Evolutionary conservation across 2,888 invertebrate genomes (phyloP).

Genomic region (Cephus pulcher): DNA sequence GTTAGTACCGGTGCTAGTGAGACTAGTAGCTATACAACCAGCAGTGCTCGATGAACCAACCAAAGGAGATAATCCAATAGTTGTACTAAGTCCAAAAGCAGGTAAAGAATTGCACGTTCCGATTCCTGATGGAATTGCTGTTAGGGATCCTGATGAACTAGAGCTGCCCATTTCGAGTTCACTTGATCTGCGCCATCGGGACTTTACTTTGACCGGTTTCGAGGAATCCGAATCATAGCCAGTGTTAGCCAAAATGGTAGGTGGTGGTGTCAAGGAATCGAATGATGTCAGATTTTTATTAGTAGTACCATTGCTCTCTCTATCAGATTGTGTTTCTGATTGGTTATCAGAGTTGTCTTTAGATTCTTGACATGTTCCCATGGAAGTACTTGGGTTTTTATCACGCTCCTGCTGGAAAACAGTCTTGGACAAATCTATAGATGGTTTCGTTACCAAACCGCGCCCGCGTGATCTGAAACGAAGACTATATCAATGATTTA

Average conservation of each 20-base stretch:
- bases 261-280: constrained; percentile 48
- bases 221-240: constrained; percentile 62
- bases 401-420: constrained; percentile 47
- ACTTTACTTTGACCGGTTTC: constrained; percentile 84
- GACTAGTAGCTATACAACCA: background rate
- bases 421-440: constrained; percentile 46
- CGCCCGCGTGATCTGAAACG: constrained; percentile 57
- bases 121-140: background rate
- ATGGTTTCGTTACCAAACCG: constrained; percentile 60
- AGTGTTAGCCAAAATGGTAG: constrained; percentile 40
- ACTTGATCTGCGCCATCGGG: constrained; percentile 81
- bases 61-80: background rate
- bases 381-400: constrained; percentile 35
- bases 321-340: constrained; percentile 58
- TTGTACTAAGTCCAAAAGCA: background rate
- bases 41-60: background rate
- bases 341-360: constrained; percentile 50
- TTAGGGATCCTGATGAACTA: constrained; percentile 18
- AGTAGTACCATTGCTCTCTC: constrained; percentile 45
- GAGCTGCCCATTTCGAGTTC: constrained; percentile 75
- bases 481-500: background rate
- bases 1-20: background rate
- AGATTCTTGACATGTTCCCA: constrained; percentile 39
- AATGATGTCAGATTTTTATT: constrained; percentile 41
- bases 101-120: background rate